Evolutionary conservation across 2,797 vertebrate genomes (phyloP).

Genomic region (Alosa sapidissima): DNA sequence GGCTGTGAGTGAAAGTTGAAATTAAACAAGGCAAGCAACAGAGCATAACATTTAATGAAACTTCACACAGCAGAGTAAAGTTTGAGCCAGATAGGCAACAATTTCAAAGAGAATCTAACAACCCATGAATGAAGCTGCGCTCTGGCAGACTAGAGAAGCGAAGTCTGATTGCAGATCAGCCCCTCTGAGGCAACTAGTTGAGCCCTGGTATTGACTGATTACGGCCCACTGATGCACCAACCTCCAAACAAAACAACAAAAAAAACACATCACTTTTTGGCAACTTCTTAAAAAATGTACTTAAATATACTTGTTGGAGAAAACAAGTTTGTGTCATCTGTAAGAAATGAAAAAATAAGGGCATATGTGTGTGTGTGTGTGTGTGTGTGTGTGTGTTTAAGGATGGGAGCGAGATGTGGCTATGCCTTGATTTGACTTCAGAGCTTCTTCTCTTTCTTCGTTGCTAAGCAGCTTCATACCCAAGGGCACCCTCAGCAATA

Average conservation of each 20-base stretch:
- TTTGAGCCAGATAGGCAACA: not conserved
- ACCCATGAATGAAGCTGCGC: not conserved
- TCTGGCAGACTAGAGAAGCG: not conserved
- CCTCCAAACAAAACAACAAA: not conserved
- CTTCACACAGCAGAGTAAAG: not conserved
- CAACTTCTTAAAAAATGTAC: not conserved
- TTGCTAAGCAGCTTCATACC: slow-evolving; percentile 16
- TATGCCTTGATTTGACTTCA: slow-evolving; percentile 13
- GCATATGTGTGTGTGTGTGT: no score
- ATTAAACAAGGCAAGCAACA: not conserved
- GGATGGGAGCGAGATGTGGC: not conserved
- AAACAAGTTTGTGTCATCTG: not conserved
- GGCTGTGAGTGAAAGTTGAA: not conserved
- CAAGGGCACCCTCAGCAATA: not conserved
- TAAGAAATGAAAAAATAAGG: not conserved
- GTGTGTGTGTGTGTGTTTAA: not conserved
- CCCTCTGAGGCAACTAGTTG: not conserved
- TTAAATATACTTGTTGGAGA: no score
- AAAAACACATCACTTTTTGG: not conserved
- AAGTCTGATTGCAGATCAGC: not conserved
- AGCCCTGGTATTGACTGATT: not conserved
- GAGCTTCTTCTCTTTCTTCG: not conserved
- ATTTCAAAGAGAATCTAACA: not conserved
- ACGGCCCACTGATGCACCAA: not conserved
- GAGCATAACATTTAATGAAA: not conserved